Evolutionary conservation across 92 coral and sea anemone species (phyloP), one percentile per base, ranked within the genome.

Genomic region (Phenganax marumi): DNA sequence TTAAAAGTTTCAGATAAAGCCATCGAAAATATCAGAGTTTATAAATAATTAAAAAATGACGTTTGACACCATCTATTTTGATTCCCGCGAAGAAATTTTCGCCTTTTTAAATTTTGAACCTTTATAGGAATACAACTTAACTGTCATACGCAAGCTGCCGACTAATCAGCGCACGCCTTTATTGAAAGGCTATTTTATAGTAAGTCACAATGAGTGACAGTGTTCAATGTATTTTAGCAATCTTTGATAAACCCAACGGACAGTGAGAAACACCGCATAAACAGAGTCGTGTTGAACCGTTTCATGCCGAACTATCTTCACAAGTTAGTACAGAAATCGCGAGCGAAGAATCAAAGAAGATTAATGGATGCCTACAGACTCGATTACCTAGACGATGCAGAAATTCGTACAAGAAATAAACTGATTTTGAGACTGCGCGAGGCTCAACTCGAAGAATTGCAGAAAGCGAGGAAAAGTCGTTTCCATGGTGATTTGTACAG

Each of bases 401-500:
- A 46, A 47, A 17, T 48, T 52, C 71, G 65, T 0, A 39, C 71
- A 24, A 46, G 71, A 25, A 78, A 78, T 43, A 61, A 78, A 61
- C 10, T 78, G 16, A 17, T 78, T 43, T 3, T 78, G 72, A 63
- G 63, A 83, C 85, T 91, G 8, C 87, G 91, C 12, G 93, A 93
- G 57, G 91, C 87, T 55, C 96, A 88, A 22, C 85, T 92, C 26
- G 89, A 89, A 62, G 93, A 91, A 64, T 88, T 84, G 52, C 90
- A 91, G 55, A 90, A 91, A 55, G 90, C 90, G 39, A 90, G 87
- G 61, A 78, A 78, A 49, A 61, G 73, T 18, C 83, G 83, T 78
- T 88, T 92, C 19, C 98, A 95, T 82, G 98, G 98, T 3, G 98
- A 95, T 68, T 77, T 95, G 85, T 95, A 95, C 65, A 92, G 93